These are phyloP conservation scores for Electrona antarctica DNA, from an alignment of 2,113 vertebrate species.

Conservation along the genomic window DNA sequence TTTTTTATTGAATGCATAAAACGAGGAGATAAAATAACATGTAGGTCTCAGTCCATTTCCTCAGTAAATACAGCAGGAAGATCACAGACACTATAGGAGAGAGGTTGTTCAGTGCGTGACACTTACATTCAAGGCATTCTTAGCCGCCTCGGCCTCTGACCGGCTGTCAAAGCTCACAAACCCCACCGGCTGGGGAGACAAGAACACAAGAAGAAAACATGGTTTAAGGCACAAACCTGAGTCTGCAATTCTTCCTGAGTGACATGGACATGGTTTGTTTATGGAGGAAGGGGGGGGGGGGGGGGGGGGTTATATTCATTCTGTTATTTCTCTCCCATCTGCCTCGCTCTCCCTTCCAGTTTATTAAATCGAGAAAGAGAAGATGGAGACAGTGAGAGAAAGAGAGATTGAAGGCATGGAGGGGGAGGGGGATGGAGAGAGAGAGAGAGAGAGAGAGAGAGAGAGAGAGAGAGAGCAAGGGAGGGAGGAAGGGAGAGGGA, in stretches of 20 bases:
- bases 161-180: slow-evolving; percentile 98
- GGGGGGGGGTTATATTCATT: no score
- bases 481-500: neutral
- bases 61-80: slow-evolving; percentile 11
- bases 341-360: slow-evolving; percentile 29
- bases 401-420: no score
- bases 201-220: slow-evolving; percentile 71
- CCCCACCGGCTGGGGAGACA: slow-evolving; percentile 89
- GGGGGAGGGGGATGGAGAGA: no score
- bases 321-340: slow-evolving; percentile 22
- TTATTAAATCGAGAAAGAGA: slow-evolving; percentile 44
- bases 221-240: slow-evolving; percentile 73
- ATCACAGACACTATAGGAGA: slow-evolving; percentile 31
- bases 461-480: neutral
- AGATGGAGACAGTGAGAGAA: no score
- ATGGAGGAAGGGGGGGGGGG: no score
- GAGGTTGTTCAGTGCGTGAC: slow-evolving; percentile 56
- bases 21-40: no score
- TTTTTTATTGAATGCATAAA: no score
- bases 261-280: slow-evolving; percentile 56
- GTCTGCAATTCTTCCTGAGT: slow-evolving; percentile 74
- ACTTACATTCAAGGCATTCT: slow-evolving; percentile 95
- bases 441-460: no score
- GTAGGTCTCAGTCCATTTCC: slow-evolving; percentile 19
- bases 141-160: slow-evolving; percentile 94